A percentile compares a stretch with the other conserved stretches of the same genome.
Evolutionary conservation across 2,888 invertebrate genomes (phyloP).

Genomic region (Octonoba sinensis): DNA sequence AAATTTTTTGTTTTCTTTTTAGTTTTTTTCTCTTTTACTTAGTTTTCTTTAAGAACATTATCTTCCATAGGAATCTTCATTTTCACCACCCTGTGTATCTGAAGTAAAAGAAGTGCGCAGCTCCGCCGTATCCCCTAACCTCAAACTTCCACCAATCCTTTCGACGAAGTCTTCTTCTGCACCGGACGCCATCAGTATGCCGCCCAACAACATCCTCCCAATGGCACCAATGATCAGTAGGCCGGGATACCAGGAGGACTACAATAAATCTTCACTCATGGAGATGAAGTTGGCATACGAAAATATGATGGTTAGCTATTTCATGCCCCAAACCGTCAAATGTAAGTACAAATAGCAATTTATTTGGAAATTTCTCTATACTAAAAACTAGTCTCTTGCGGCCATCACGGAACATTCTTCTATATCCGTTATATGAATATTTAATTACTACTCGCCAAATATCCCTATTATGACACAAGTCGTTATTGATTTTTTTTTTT

Average conservation of each 20-base stretch:
- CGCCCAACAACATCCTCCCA: slow-evolving; percentile 6
- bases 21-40: too few species aligned
- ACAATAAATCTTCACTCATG: slow-evolving; percentile 11
- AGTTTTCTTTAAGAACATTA: too few species aligned
- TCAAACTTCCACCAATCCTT: slow-evolving; percentile 45
- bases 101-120: slow-evolving; percentile 42
- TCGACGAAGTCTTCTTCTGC: slow-evolving; percentile 7
- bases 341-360: slow-evolving; percentile 20
- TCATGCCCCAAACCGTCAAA: slow-evolving; percentile 48
- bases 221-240: neutral
- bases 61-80: too few species aligned
- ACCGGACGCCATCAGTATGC: slow-evolving; percentile 8
- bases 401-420: too few species aligned
- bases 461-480: too few species aligned
- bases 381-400: neutral
- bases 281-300: slow-evolving; percentile 44
- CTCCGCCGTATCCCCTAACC: slow-evolving; percentile 33
- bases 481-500: too few species aligned
- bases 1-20: too few species aligned
- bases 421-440: too few species aligned
- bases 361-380: neutral
- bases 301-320: slow-evolving; percentile 52
- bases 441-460: too few species aligned
- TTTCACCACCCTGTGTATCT: neutral
- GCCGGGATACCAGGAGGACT: neutral